Base-by-base conservation (phyloP, 2,797 vertebrate genomes). In the Melanotaenia pygmaea region DNA sequence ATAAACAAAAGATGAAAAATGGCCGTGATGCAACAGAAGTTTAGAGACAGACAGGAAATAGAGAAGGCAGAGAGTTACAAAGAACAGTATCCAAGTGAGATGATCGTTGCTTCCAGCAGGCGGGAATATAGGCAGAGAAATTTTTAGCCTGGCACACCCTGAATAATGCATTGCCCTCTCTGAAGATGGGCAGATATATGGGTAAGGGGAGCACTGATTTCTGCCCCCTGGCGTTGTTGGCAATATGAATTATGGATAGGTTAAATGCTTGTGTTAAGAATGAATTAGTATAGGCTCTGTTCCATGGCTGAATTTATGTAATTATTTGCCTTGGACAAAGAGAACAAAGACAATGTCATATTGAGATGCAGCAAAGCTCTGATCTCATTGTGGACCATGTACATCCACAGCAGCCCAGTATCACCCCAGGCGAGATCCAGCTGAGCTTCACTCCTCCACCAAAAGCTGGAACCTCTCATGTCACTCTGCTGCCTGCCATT, bases 191-290 rank as follows among this genome's bases (percentile, higher is more conserved):
- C 84, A 88, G 86, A 93, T 91, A 89, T 88, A 87, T 72, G 86
- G 83, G 84, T 60, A 59, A 89, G 79, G 76, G 77, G 74, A 89
- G 84, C 85, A 85, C 84, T 82, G 90, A 87, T 88, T 87, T 87
- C 83, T 90, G 86, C 89, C 92, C 91, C 82, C 87, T 91, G 88
- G 90, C 89, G 84, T 92, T 89, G 91, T 92, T 91, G 82, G 81
- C 86, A 74, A 78, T 79, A 89, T 94, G 86, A 93, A 94, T 94
- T 92, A 94, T 94, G 90, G 59, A 93, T 91, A 73, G 75, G 86
- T 91, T 94, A 93, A 92, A 93, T 80, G 87, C 80, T 89, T 80
- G 89, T 85, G 90, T 89, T 91, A 90, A 88, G 85, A 91, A 90
- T 84, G 76, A 91, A 92, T 93, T 91, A 91, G 80, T 67, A 80